Percentiles rank a stretch among this genome's conserved stretches.
Conservation (phyloP, 2,113 vertebrate genomes). For the Periophthalmodon schlosseri region DNA sequence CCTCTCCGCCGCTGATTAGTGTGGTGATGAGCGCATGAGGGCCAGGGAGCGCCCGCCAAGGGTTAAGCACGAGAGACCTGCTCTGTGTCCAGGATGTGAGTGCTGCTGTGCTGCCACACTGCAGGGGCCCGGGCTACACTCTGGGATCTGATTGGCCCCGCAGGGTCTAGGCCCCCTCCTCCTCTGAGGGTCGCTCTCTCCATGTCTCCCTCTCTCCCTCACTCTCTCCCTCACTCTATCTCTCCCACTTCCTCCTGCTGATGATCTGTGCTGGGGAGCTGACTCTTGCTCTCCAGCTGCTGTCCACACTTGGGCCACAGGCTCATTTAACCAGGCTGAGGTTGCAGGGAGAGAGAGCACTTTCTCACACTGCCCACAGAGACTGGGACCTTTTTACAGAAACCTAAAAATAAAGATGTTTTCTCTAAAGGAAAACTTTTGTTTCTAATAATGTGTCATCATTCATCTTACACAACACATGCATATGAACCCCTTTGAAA, state of each 20-base stretch:
- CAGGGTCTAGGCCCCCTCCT: constrained; percentile 71
- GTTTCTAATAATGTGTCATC: not conserved
- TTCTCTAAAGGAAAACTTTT: not conserved
- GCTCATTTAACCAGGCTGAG: constrained; percentile 75
- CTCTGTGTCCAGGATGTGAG: constrained; percentile 78
- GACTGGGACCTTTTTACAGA: constrained; percentile 26
- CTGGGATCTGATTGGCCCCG: constrained; percentile 75
- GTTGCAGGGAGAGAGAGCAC: constrained; percentile 62
- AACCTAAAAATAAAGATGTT: not conserved
- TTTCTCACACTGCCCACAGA: constrained; percentile 59
- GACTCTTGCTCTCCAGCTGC: constrained; percentile 77
- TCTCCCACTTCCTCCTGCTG: constrained; percentile 74
- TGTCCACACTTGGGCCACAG: constrained; percentile 74
- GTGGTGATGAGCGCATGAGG: constrained; percentile 74
- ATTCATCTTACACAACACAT: not conserved
- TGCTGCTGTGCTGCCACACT: constrained; percentile 71
- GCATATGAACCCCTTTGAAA: not conserved
- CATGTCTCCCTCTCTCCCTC: not conserved
- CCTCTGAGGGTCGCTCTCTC: not conserved
- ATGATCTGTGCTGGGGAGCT: constrained; percentile 75
- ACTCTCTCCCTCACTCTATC: too few relatives aligned
- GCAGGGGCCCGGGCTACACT: constrained; percentile 74
- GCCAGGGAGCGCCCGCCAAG: constrained; percentile 59
- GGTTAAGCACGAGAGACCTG: constrained; percentile 78
- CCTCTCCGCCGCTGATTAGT: constrained; percentile 76